Conservation (phyloP, 2,888 invertebrate species). For the Himalopsyche tibetana region DNA sequence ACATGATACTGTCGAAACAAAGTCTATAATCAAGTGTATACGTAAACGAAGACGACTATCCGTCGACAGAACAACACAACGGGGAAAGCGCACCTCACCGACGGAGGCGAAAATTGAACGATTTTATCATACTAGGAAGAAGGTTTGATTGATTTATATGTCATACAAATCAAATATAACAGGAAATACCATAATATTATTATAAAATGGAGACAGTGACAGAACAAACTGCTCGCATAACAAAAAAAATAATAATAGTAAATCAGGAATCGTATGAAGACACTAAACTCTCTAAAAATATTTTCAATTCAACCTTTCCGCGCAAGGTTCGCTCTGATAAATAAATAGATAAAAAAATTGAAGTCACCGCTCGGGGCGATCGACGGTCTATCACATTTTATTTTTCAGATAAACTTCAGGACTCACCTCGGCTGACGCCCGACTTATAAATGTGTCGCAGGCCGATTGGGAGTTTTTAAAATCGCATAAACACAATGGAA, state of each 20-base stretch:
- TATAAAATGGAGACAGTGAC: constrained; percentile 57
- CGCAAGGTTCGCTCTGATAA: constrained; percentile 37
- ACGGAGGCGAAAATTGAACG: neutral
- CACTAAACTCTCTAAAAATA: constrained; percentile 46
- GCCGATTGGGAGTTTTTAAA: neutral
- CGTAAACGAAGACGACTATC: neutral
- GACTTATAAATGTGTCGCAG: neutral
- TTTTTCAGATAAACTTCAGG: constrained; percentile 46
- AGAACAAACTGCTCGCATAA: constrained; percentile 53
- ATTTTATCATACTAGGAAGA: constrained; percentile 20
- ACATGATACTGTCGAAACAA: constrained; percentile 42
- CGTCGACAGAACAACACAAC: constrained; percentile 3
- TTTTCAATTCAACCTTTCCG: constrained; percentile 44
- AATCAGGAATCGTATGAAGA: constrained; percentile 57
- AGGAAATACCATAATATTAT: constrained; percentile 57
- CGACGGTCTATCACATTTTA: constrained; percentile 42
- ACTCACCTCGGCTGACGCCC: constrained; percentile 32
- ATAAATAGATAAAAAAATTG: constrained; percentile 45
- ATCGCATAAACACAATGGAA: constrained; percentile 33
- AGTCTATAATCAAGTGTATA: constrained; percentile 13
- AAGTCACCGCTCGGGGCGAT: constrained; percentile 41
- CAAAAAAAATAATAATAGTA: constrained; percentile 46
- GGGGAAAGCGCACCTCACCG: constrained; percentile 18
- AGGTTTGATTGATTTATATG: constrained; percentile 61
- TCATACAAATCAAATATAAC: constrained; percentile 61